A percentile compares a stretch with the other conserved stretches of the same genome.
These are phyloP conservation scores for Mellilla xanthometata DNA, from an alignment of 2,888 invertebrate species.

Conservation along the genomic window DNA sequence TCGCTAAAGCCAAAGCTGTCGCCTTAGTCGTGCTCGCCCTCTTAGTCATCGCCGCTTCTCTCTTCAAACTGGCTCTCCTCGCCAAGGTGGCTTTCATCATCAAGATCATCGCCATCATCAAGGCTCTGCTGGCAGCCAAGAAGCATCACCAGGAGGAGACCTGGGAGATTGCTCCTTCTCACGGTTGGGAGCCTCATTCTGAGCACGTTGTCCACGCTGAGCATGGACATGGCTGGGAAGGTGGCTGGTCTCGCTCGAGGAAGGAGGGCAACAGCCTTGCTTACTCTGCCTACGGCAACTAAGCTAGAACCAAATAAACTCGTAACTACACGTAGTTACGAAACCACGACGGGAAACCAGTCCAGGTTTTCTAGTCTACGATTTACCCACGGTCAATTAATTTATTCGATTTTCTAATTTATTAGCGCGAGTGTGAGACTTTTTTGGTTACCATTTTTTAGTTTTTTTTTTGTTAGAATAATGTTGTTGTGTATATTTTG, in stretches of 20 bases:
- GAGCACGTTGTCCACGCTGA: slow-evolving; percentile 45
- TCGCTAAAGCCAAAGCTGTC: slow-evolving; percentile 86
- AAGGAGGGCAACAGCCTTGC: slow-evolving; percentile 67
- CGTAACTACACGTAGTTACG: slow-evolving; percentile 5
- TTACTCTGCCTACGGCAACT: slow-evolving; percentile 65
- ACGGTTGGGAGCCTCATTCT: slow-evolving; percentile 50
- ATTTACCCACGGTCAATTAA: slow-evolving; percentile 24
- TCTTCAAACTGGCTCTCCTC: slow-evolving; percentile 87
- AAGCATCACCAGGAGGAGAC: slow-evolving; percentile 59
- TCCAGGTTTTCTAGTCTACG: slow-evolving; percentile 12
- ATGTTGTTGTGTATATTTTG: slow-evolving; percentile 7
- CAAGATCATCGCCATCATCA: slow-evolving; percentile 63
- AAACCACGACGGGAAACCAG: slow-evolving; percentile 7
- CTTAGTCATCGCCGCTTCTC: slow-evolving; percentile 85
- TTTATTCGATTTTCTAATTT: slow-evolving; percentile 35
- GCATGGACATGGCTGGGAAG: slow-evolving; percentile 61
- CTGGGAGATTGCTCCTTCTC: slow-evolving; percentile 39
- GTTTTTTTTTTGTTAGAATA: slow-evolving; percentile 36
- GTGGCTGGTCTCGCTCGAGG: slow-evolving; percentile 69
- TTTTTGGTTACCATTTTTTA: slow-evolving; percentile 37
- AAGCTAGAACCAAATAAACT: slow-evolving; percentile 49
- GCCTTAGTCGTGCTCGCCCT: slow-evolving; percentile 85
- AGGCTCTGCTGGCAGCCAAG: slow-evolving; percentile 62
- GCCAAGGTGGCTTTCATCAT: slow-evolving; percentile 88
- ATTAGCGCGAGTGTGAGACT: slow-evolving; percentile 44